Percentiles rank a stretch among this genome's conserved stretches.
phyloP scores from a whole-genome alignment of 2,888 invertebrate species.

The Isoperla grammatica region DNA sequence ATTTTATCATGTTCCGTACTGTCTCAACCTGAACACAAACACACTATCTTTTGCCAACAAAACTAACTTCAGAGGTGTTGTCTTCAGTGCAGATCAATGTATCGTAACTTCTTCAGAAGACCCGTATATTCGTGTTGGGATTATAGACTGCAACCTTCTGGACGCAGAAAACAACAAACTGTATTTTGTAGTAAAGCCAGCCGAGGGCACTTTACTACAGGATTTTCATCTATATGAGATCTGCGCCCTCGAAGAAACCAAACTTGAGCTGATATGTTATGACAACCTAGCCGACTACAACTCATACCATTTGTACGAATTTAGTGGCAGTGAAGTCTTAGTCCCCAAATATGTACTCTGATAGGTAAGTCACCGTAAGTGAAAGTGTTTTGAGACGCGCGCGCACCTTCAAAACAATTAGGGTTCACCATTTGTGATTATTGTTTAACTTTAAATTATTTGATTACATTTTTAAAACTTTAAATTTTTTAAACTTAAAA shows the following conservation, averaged over 20 bases:
- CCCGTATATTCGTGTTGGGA: background rate
- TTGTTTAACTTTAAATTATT: too few species aligned
- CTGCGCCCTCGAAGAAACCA: background rate
- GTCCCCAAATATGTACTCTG: too few species aligned
- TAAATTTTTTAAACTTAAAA: too few species aligned
- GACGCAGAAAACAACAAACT: background rate
- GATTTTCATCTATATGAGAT: background rate
- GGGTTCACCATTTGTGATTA: too few species aligned
- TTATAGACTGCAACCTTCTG: background rate
- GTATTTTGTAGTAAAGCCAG: background rate
- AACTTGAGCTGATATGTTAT: background rate
- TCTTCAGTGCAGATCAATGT: background rate
- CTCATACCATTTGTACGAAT: background rate
- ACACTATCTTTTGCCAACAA: conserved; percentile 1
- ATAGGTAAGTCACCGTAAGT: too few species aligned
- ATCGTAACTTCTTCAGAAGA: background rate
- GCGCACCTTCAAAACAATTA: too few species aligned
- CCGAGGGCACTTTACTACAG: background rate
- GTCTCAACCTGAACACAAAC: background rate
- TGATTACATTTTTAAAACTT: too few species aligned
- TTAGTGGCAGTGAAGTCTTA: background rate
- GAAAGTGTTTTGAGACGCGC: too few species aligned
- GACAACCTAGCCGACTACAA: background rate
- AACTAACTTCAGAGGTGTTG: background rate
- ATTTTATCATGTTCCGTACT: too few species aligned